phyloP scores from a whole-genome alignment of 2,797 vertebrate genomes.

The Cuniculus paca region DNA sequence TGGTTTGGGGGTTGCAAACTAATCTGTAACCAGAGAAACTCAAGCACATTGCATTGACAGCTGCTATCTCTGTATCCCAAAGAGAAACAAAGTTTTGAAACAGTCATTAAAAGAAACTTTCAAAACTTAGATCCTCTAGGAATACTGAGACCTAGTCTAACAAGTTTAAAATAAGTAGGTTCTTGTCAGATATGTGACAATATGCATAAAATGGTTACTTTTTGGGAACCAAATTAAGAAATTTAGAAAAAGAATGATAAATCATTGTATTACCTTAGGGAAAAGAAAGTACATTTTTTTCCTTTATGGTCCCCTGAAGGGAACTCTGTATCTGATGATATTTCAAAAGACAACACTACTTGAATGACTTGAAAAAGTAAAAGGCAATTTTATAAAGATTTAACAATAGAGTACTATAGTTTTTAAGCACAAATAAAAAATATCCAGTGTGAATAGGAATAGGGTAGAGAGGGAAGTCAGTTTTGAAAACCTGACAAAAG shows the following conservation, averaged over 20 bases:
- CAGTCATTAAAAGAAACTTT: slow-evolving; percentile 44
- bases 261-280: slow-evolving; percentile 52
- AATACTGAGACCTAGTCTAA: slow-evolving; percentile 51
- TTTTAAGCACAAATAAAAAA: slow-evolving; percentile 62
- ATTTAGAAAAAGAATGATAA: slow-evolving; percentile 69
- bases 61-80: slow-evolving; percentile 1
- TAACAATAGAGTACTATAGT: slow-evolving; percentile 57
- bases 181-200: slow-evolving; percentile 60
- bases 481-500: slow-evolving; percentile 69
- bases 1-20: not conserved
- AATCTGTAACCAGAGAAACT: slow-evolving; percentile 4
- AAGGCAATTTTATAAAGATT: slow-evolving; percentile 49
- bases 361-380: slow-evolving; percentile 69
- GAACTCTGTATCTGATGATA: slow-evolving; percentile 53
- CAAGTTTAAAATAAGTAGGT: slow-evolving; percentile 45
- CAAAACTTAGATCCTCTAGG: slow-evolving; percentile 50
- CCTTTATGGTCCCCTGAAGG: slow-evolving; percentile 49
- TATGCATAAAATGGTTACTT: slow-evolving; percentile 45
- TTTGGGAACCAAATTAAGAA: slow-evolving; percentile 67
- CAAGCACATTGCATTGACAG: not conserved
- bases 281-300: slow-evolving; percentile 56
- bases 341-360: slow-evolving; percentile 62
- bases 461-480: slow-evolving; percentile 55
- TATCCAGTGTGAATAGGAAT: slow-evolving; percentile 61
- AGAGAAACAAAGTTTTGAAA: slow-evolving; percentile 54